These are phyloP conservation scores for Doryteuthis pealeii DNA, from an alignment of 1,140 invertebrate species.

Conservation along the genomic window DNA sequence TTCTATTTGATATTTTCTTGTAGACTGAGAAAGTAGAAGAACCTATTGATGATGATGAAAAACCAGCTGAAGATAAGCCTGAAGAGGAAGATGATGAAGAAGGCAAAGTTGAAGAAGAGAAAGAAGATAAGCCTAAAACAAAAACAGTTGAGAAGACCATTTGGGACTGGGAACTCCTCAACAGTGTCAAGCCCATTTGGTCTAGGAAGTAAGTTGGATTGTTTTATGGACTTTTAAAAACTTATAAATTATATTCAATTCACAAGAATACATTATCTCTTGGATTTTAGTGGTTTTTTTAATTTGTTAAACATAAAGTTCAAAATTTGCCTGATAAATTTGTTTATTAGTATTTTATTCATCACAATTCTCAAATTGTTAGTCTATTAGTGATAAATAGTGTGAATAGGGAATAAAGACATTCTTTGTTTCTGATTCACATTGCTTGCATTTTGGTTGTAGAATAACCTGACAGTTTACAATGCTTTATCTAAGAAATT, in stretches of 20 bases:
- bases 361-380: too few relatives aligned
- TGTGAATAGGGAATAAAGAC: too few relatives aligned
- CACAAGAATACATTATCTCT: slow-evolving; percentile 1
- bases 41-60: slow-evolving; percentile 57
- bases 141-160: slow-evolving; percentile 94
- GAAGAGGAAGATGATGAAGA: slow-evolving; percentile 62
- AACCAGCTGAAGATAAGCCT: slow-evolving; percentile 60
- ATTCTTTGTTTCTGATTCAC: too few relatives aligned
- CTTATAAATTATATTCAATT: not conserved
- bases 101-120: slow-evolving; percentile 66
- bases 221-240: slow-evolving; percentile 17
- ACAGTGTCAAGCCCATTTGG: slow-evolving; percentile 97
- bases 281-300: too few relatives aligned
- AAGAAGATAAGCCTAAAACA: slow-evolving; percentile 76
- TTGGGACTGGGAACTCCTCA: slow-evolving; percentile 97
- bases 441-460: too few relatives aligned
- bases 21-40: slow-evolving; percentile 70
- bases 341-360: too few relatives aligned
- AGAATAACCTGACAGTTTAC: too few relatives aligned
- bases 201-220: slow-evolving; percentile 80
- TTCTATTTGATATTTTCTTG: too few relatives aligned
- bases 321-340: too few relatives aligned
- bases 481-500: too few relatives aligned
- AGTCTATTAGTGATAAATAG: too few relatives aligned
- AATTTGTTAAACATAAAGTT: too few relatives aligned